Conservation (phyloP, 2,113 vertebrate species). For the Rutilus rutilus region DNA sequence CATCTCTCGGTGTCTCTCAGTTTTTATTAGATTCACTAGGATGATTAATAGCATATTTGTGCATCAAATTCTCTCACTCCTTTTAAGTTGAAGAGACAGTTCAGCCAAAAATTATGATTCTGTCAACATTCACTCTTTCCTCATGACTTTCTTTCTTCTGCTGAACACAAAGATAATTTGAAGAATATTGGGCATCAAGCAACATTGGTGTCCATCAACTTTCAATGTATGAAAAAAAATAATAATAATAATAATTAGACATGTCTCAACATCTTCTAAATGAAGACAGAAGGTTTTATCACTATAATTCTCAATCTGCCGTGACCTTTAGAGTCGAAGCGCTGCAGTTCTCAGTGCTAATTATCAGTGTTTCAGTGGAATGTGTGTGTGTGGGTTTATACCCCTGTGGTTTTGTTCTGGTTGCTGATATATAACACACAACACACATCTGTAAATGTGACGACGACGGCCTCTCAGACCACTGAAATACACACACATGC, state of each 20-base stretch:
- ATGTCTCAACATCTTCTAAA: not conserved
- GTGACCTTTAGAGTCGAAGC: not conserved
- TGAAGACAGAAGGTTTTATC: too few relatives aligned
- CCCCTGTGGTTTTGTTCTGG: constrained; percentile 54
- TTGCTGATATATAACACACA: constrained; percentile 30
- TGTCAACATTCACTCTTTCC: not conserved
- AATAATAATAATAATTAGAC: not conserved
- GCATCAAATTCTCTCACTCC: not conserved
- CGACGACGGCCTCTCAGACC: not conserved
- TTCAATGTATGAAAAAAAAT: not conserved
- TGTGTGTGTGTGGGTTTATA: constrained; percentile 62
- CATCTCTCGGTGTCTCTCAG: not conserved
- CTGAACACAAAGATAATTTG: not conserved
- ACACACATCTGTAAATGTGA: constrained; percentile 16
- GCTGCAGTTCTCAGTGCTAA: constrained; percentile 49
- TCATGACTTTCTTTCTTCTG: too few relatives aligned
- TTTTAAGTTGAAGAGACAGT: not conserved
- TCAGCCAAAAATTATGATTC: not conserved
- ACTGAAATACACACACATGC: not conserved
- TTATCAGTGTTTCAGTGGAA: constrained; percentile 67
- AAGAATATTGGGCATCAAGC: not conserved
- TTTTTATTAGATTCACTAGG: not conserved
- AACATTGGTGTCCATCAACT: not conserved
- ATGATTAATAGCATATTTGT: not conserved
- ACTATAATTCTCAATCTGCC: not conserved